These are phyloP conservation scores for Cinara cedri DNA, from an alignment of 2,888 invertebrate species.

Conservation along the genomic window DNA sequence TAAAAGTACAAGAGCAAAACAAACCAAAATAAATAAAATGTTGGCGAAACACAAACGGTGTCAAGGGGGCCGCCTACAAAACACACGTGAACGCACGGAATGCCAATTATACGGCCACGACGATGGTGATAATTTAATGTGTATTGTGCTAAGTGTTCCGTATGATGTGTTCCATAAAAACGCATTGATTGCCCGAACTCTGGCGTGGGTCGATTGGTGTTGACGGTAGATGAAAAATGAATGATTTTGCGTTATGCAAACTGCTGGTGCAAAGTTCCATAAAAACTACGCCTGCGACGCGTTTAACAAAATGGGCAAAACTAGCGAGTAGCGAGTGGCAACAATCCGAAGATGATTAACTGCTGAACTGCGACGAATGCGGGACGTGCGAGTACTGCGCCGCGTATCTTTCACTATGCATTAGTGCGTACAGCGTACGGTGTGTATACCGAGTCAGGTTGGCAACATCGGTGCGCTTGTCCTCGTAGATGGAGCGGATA, in stretches of 20 bases:
- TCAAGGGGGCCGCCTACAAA: background rate
- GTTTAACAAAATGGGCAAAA: background rate
- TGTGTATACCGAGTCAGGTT: no score
- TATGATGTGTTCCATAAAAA: background rate
- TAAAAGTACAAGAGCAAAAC: background rate
- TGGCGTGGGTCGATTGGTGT: background rate
- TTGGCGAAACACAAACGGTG: background rate
- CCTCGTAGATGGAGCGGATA: no score
- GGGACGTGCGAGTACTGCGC: no score
- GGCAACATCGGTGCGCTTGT: no score
- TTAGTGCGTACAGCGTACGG: no score
- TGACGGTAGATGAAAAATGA: background rate
- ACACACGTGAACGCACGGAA: background rate
- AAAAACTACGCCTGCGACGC: background rate
- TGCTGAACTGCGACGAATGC: no score
- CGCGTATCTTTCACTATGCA: no score
- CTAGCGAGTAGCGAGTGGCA: no score
- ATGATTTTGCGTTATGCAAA: background rate
- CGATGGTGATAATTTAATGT: background rate
- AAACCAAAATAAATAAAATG: background rate
- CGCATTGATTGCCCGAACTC: background rate
- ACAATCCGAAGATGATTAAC: no score
- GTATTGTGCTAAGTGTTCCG: background rate
- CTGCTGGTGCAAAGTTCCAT: background rate
- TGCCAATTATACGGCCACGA: background rate